Evolutionary conservation across 2,113 vertebrate genomes (phyloP).

Genomic region (Cyprinodon variegatus): DNA sequence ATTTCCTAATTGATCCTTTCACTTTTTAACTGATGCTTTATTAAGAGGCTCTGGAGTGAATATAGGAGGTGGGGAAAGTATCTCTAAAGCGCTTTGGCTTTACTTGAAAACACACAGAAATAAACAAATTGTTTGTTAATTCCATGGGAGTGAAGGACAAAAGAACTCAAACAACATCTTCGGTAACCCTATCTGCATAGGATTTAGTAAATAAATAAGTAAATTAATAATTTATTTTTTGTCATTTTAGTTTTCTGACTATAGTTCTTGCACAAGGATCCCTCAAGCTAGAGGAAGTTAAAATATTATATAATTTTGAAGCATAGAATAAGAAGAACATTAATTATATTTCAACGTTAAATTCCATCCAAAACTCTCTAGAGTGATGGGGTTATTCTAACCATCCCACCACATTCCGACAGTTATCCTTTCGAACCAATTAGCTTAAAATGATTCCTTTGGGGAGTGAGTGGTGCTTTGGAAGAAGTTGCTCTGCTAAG

Average conservation of each 20-base stretch:
- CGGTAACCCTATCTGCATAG: constrained; percentile 7
- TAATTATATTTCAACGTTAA: too few relatives aligned
- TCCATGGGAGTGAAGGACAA: constrained; percentile 25
- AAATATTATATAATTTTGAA: too few relatives aligned
- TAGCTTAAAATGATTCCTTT: too few relatives aligned
- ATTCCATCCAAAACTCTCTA: too few relatives aligned
- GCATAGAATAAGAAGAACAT: too few relatives aligned
- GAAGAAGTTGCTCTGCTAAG: too few relatives aligned
- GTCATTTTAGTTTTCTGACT: background rate
- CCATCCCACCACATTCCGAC: too few relatives aligned
- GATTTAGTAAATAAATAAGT: background rate
- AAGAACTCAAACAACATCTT: constrained; percentile 11
- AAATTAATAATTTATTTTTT: background rate
- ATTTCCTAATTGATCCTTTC: constrained; percentile 83
- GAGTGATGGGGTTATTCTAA: too few relatives aligned
- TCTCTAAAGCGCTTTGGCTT: constrained; percentile 19
- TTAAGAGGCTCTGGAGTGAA: constrained; percentile 65
- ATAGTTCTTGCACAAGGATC: background rate
- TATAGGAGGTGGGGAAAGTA: constrained; percentile 30
- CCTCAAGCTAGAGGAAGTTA: too few relatives aligned
- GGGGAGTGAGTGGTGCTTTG: too few relatives aligned
- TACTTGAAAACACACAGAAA: constrained; percentile 17
- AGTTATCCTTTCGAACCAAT: too few relatives aligned
- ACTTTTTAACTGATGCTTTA: constrained; percentile 76
- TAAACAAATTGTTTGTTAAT: constrained; percentile 14